Percentiles rank a stretch among this genome's conserved stretches.
phyloP scores from a whole-genome alignment of 2,113 vertebrate genomes.

The Clarias gariepinus region DNA sequence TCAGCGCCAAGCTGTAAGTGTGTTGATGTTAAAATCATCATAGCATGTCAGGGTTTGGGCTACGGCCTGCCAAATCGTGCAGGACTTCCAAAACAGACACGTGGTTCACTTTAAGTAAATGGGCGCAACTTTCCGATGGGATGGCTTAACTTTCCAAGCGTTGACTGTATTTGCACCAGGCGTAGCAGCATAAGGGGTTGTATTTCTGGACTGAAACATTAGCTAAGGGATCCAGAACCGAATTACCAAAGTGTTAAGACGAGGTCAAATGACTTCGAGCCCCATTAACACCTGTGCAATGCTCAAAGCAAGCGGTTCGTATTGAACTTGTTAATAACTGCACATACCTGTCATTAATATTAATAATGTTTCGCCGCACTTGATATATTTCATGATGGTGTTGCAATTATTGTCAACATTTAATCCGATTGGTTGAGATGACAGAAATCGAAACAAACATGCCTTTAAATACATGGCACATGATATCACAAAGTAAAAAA shows the following conservation, averaged over 20 bases:
- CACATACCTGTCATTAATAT: not conserved
- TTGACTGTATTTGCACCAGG: slow-evolving; percentile 73
- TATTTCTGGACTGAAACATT: slow-evolving; percentile 75
- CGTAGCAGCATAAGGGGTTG: slow-evolving; percentile 61
- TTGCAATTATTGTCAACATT: not conserved
- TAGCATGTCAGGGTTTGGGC: slow-evolving; percentile 68
- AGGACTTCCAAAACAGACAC: slow-evolving; percentile 70
- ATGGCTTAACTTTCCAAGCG: slow-evolving; percentile 71
- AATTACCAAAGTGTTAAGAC: slow-evolving; percentile 40
- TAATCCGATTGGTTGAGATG: not conserved
- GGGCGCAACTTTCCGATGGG: slow-evolving; percentile 73
- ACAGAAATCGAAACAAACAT: slow-evolving; percentile 50
- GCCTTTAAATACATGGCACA: slow-evolving; percentile 66
- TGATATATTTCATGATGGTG: not conserved
- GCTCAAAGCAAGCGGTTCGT: not conserved
- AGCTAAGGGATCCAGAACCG: slow-evolving; percentile 68
- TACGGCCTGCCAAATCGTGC: slow-evolving; percentile 59
- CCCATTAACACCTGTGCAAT: slow-evolving; percentile 52
- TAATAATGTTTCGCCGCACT: not conserved
- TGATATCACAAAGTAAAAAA: slow-evolving; percentile 52
- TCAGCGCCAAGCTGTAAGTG: slow-evolving; percentile 59
- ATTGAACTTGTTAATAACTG: not conserved
- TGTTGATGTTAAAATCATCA: slow-evolving; percentile 74
- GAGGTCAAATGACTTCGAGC: slow-evolving; percentile 35
- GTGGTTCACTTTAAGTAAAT: slow-evolving; percentile 81